Evolutionary conservation across 2,797 vertebrate species (phyloP).

Genomic region (Phylloscopus collybita): DNA sequence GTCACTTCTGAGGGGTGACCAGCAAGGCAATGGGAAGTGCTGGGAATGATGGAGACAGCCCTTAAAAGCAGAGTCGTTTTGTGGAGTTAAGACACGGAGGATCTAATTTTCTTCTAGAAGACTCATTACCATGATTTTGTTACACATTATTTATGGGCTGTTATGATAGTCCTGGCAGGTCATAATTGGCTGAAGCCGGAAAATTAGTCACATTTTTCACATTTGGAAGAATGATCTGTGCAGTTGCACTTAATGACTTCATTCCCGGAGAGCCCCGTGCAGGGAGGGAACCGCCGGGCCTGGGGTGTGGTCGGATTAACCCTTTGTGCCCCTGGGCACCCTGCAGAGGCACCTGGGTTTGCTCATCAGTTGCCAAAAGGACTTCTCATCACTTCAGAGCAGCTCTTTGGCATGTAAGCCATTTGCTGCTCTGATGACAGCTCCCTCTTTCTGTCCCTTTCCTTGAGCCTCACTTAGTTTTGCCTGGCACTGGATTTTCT

Average conservation of each 20-base stretch:
- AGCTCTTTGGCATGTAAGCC: neutral
- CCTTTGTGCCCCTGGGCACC: neutral
- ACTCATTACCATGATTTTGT: slow-evolving; percentile 60
- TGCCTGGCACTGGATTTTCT: neutral
- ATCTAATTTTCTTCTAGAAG: slow-evolving; percentile 54
- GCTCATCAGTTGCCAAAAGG: neutral
- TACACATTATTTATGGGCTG: slow-evolving; percentile 61
- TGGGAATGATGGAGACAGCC: neutral
- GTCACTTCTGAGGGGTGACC: neutral
- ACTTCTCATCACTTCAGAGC: neutral
- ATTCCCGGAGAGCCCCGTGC: neutral
- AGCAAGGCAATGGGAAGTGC: neutral
- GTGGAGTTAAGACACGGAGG: neutral
- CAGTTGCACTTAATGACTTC: slow-evolving; percentile 49
- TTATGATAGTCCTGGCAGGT: slow-evolving; percentile 62
- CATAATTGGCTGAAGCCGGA: slow-evolving; percentile 48
- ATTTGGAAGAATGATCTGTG: slow-evolving; percentile 52
- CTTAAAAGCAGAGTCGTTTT: neutral
- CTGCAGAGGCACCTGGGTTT: neutral
- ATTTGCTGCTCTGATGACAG: neutral
- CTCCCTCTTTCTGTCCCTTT: neutral
- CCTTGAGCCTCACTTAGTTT: neutral
- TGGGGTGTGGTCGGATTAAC: neutral
- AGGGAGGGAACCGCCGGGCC: neutral
- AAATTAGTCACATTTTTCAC: slow-evolving; percentile 67